Percentiles rank a stretch among this genome's conserved stretches.
phyloP scores from a whole-genome alignment of 1,140 invertebrate genomes.

The Philopotamus ludificatus region DNA sequence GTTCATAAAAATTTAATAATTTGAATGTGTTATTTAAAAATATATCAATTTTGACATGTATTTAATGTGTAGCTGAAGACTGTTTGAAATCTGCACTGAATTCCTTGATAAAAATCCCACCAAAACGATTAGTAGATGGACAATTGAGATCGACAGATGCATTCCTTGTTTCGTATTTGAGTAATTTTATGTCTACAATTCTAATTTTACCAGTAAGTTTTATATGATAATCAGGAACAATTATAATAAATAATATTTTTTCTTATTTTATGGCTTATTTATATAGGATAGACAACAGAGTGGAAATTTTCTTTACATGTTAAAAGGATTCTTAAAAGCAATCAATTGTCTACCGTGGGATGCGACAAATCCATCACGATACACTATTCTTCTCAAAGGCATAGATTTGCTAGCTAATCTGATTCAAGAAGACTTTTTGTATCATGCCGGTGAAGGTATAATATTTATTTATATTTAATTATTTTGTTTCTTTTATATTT shows the following conservation, averaged over 20 bases:
- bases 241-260: not conserved
- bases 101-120: conserved; percentile 75
- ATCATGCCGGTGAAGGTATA: conserved; percentile 78
- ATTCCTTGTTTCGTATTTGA: conserved; percentile 70
- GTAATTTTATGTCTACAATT: conserved; percentile 80
- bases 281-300: conserved; percentile 63
- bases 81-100: conserved; percentile 87
- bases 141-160: conserved; percentile 70
- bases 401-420: conserved; percentile 73
- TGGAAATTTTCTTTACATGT: conserved; percentile 74
- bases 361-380: conserved; percentile 50
- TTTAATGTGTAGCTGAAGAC: conserved; percentile 75
- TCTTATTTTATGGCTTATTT: not conserved
- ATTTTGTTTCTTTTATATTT: conserved; percentile 4
- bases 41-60: not conserved
- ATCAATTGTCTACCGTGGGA: conserved; percentile 50
- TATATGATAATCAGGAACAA: not conserved
- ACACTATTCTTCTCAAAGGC: conserved; percentile 55
- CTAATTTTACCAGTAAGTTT: conserved; percentile 80
- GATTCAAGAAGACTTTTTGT: conserved; percentile 76
- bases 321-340: conserved; percentile 54
- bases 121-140: conserved; percentile 73
- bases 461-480: conserved; percentile 23
- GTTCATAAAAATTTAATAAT: conserved; percentile 50
- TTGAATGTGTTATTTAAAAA: not conserved